Conservation (phyloP, 1,140 invertebrate species). For the Magallana ariakensis region DNA sequence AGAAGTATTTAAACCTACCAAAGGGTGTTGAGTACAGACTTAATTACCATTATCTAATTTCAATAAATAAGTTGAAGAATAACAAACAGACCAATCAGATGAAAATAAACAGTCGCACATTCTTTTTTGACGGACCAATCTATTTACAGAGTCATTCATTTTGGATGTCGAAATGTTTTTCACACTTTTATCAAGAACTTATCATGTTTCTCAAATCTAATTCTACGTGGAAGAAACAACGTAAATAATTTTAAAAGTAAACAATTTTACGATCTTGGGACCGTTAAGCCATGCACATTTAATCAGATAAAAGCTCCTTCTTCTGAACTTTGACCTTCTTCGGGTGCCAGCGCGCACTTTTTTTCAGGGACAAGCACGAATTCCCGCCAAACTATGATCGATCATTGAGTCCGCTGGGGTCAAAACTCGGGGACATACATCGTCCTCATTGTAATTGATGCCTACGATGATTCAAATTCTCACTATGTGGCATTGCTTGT, state of each 20-base stretch:
- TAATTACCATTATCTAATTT: constrained; percentile 23
- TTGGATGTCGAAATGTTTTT: neutral
- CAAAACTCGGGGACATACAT: neutral
- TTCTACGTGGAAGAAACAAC: neutral
- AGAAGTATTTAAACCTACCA: neutral
- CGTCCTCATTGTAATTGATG: too few species aligned
- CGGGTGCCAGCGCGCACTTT: neutral
- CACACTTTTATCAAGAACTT: neutral
- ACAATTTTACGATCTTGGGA: neutral
- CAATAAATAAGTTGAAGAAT: neutral
- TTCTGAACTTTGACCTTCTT: neutral
- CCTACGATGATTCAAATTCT: too few species aligned
- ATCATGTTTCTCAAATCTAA: neutral
- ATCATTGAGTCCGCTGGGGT: neutral
- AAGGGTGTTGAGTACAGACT: neutral
- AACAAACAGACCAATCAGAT: constrained; percentile 4
- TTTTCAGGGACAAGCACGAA: neutral
- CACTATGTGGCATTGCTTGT: too few species aligned
- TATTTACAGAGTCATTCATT: constrained; percentile 9
- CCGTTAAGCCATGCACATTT: neutral
- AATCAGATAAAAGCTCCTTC: neutral
- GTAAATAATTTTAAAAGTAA: neutral
- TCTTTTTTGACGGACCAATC: neutral
- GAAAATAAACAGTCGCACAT: neutral
- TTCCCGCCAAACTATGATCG: neutral